Evolutionary conservation across 2,113 vertebrate species (phyloP).

Genomic region (Petroica traversi): DNA sequence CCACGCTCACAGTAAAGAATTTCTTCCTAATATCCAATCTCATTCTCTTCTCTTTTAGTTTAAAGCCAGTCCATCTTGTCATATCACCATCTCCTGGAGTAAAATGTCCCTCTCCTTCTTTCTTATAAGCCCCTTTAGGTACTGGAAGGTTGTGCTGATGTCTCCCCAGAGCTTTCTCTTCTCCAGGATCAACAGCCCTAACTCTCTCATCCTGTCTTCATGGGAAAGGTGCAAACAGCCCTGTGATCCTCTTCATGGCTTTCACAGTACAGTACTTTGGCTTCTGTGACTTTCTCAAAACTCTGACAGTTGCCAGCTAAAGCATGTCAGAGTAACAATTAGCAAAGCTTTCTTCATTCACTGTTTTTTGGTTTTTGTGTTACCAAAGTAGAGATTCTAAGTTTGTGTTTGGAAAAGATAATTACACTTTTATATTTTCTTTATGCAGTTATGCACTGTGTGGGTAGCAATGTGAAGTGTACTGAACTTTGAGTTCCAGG

Average conservation of each 20-base stretch:
- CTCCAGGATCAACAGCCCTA: not conserved
- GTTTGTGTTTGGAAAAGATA: not conserved
- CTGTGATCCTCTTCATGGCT: not conserved
- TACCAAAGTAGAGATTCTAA: not conserved
- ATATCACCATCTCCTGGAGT: not conserved
- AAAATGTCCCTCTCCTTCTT: not conserved
- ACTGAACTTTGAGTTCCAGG: not conserved
- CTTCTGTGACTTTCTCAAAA: not conserved
- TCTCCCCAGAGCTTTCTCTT: not conserved
- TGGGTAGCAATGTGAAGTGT: not conserved
- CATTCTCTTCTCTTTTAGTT: not conserved
- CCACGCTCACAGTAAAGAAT: not conserved
- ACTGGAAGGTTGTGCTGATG: not conserved
- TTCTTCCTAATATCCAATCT: not conserved
- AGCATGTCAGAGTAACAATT: not conserved
- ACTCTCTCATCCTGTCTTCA: not conserved
- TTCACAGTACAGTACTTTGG: not conserved
- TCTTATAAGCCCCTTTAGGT: not conserved
- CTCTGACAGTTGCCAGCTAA: not conserved
- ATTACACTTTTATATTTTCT: not conserved
- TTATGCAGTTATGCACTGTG: not conserved
- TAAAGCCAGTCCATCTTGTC: not conserved
- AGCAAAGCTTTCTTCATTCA: not conserved
- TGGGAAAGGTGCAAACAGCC: not conserved
- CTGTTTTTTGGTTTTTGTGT: not conserved